Evolutionary conservation across 2,113 vertebrate genomes (phyloP), one percentile per base, ranked within the genome.

Genomic region (Laticauda colubrina): DNA sequence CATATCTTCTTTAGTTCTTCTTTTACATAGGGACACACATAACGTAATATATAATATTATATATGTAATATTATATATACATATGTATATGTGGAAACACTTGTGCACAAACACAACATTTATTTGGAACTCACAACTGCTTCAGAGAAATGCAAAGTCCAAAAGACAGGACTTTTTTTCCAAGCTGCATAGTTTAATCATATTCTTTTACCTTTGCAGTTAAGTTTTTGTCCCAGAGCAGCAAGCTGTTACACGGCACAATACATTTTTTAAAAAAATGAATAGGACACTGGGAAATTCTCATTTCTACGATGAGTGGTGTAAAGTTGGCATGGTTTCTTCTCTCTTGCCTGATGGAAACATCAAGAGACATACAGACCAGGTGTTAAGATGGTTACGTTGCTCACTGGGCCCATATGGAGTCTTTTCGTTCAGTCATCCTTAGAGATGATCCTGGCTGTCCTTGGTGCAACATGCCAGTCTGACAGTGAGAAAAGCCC

Each of bases 401-500:
- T 69, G 55, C 24, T n/a, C 61, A 21, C 59, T 3, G 20, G 34
- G 87, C 51, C 91, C 91, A 92, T 92, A 87, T 92, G 91, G 91
- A 55, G 43, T 53, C 18, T 45, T 57, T 43, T 43, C 56, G 59
- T n/a, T 86, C 85, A 53, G 20, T 34, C 51, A 43, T 92, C 91
- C 87, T 92, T 55, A 0, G 91, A 75, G 91, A 75, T 29, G n/a
- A 88, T 53, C 85, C 54, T 45, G 55, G 59, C 87, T 55, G 51
- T 75, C 87, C 34, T 53, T 43, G 23, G 91, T 43, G 87, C 24
- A 26, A 39, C 11, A 26, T 21, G 87, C 57, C 48, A 75, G 59
- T 26, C 59, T 75, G n/a, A 88, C 59, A 43, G 87, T 75, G 51
- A 87, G 48, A 88, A 89, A 92, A 87, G 91, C 91, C 91, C 91